Evolutionary conservation across 1,140 invertebrate genomes (phyloP), one percentile per base, ranked within the genome.

Genomic region (Listronotus oregonensis): DNA sequence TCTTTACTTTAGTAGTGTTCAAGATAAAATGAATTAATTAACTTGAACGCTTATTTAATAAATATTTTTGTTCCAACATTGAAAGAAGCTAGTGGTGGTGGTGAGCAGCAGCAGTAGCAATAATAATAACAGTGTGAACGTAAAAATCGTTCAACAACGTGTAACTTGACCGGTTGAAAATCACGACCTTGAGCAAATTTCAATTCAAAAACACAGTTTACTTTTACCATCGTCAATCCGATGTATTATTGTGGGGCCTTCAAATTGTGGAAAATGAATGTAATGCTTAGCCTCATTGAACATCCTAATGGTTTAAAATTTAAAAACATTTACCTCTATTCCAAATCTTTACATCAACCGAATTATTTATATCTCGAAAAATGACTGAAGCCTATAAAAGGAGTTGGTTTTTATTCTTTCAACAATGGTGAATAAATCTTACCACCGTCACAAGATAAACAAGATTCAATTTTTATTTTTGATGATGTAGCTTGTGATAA

Each of bases 221-320:
- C 21, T 47, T 15, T 47, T 47, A 47, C 44, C 44, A 47, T 47
- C 44, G 3, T 18, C 6, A 47, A 47, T 47, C 14, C 44, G 14
- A 3, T 47, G 44, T 15, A 18, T 47, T 15, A 15, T 47, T 47
- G 44, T n/a, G 3, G 11, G 14, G 3, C 7, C 44, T 18, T 47
- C 44, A 47, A 47, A 47, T 21, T 47, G 7, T 47, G 44, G 10
- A 47, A 47, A 47, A 47, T 21, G 3, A 47, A 47, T 47, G 14
- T 47, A 3, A 47, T 47, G 44, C 10, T 47, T 47, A 47, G 11
- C 21, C 21, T 47, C 3, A 47, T 47, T 14, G 44, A 47, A 21
- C 44, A 47, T n/a, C 21, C 11, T 15, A 47, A 34, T 9, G 32
- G 32, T 34, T 34, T 34, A 9, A 34, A 34, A 34, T 34, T 34